Base-by-base conservation (phyloP, 2,113 vertebrate genomes). In the Aplodontia rufa region DNA sequence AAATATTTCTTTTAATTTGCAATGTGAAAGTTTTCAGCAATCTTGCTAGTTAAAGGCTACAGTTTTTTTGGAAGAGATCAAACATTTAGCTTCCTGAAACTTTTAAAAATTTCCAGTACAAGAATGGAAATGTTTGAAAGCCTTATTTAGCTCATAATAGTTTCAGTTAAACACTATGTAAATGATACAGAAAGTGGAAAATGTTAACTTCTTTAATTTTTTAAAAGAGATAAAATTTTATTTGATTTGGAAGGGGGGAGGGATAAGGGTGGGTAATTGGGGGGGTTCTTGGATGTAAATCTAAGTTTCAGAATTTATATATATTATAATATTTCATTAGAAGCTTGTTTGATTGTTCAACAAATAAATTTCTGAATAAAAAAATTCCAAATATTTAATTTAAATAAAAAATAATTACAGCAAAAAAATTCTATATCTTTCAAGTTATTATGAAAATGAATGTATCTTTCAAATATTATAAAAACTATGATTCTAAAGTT, bases 381-480 rank as follows among this genome's bases (percentile, higher is more conserved):
- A n/a, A n/a, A n/a, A n/a, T n/a, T n/a, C n/a, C n/a, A n/a, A n/a
- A n/a, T n/a, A n/a, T n/a, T n/a, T n/a, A n/a, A n/a, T n/a, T n/a
- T n/a, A n/a, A n/a, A n/a, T n/a, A n/a, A n/a, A n/a, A n/a, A n/a
- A n/a, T n/a, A n/a, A n/a, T n/a, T n/a, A n/a, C n/a, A n/a, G n/a
- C n/a, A n/a, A n/a, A n/a, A n/a, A n/a, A n/a, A n/a, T n/a, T n/a
- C n/a, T 98, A 97, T 98, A 98, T 98, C 97, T 98, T 98, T 98
- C 97, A 97, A 98, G 98, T 98, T 98, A 97, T 99, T 98, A 96
- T 98, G 98, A 98, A 98, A 97, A 97, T 98, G 98, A 98, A 99
- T 98, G 98, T 98, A 98, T 98, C 98, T 98, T 98, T 98, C 95
- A 97, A 92, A 93, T 97, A 71, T 98, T 97, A 94, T 87, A 93